Base-by-base conservation (phyloP, 2,113 vertebrate genomes). In the Corythornis vintsioides region DNA sequence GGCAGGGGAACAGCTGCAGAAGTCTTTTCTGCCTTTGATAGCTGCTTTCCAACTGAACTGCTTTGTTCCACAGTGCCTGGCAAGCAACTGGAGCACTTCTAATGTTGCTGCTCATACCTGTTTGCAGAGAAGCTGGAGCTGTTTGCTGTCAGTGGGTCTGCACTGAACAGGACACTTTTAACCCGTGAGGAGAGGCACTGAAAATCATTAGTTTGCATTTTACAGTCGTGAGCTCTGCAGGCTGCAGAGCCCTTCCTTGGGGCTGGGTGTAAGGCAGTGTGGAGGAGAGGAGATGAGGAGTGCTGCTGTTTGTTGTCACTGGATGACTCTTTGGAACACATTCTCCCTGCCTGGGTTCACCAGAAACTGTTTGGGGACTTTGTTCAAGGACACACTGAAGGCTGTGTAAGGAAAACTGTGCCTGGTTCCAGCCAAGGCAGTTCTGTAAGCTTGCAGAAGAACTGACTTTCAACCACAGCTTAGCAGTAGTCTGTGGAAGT, bases 1-100 rank as follows among this genome's bases (percentile, higher is more conserved):
- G 48, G 67, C 64, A 91, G 78, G 40, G 73, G 67, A 96, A 85
- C 83, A 93, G 92, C 91, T 96, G 94, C 81, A 92, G 55, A 84
- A 89, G 64, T 85, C 17, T 61, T 75, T 78, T 80, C 78, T 93
- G 81, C 35, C 52, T 89, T 95, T 92, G 81, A 94, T 83, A 60
- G 91, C n/a, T 21, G 50, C 20, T 64, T 85, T 88, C 66, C 48
- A 92, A 92, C 59, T 55, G 78, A 67, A 43, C 40, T 66, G 67
- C 74, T 59, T 73, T 91, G 81, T 93, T 89, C 87, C 84, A 66
- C 14, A 53, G 47, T 52, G 71, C 67, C 71, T 91, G 55, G 55
- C 74, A 85, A 93, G 82, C 29, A 92, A 66, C 78, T 47, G 74
- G 45, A 73, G 20, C 26, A 17, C 38, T 82, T 87, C 74, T 76